These are phyloP conservation scores for Drosophila nebulosa DNA, from an alignment of 1,140 invertebrate genomes.

Conservation along the genomic window DNA sequence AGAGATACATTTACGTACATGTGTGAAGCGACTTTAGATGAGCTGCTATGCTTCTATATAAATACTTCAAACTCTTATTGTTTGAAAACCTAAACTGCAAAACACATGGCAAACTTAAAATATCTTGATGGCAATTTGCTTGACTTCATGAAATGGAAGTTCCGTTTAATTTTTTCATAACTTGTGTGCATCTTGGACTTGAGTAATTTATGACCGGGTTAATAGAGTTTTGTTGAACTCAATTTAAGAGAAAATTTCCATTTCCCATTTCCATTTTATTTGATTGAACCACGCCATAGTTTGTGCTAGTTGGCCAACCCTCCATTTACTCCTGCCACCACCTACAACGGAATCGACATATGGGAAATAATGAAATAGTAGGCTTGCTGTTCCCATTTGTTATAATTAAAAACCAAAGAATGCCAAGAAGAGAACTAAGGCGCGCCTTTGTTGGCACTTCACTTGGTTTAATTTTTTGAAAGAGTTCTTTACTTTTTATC, in stretches of 20 bases:
- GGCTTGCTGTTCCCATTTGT: neutral
- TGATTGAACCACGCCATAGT: conserved; percentile 68
- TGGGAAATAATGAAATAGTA: neutral
- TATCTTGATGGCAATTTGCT: no score
- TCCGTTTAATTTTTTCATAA: conserved; percentile 37
- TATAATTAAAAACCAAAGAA: conserved; percentile 18
- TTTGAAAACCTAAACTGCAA: no score
- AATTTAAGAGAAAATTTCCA: conserved; percentile 46
- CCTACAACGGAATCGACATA: neutral
- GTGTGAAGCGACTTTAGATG: no score
- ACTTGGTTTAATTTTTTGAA: conserved; percentile 41
- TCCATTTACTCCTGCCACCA: neutral
- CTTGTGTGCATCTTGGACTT: conserved; percentile 28
- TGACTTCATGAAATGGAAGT: no score
- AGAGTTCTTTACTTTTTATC: conserved; percentile 26
- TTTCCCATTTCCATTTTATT: conserved; percentile 50
- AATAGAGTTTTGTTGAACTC: conserved; percentile 77
- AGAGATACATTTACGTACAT: no score
- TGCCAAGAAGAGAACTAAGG: conserved; percentile 50
- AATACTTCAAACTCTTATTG: no score
- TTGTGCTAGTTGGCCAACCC: conserved; percentile 4
- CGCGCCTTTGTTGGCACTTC: conserved; percentile 61
- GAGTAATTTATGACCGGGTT: conserved; percentile 71
- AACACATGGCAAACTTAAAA: no score
- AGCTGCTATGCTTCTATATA: no score